Base-by-base conservation (phyloP, 1,140 invertebrate genomes). In the Chelonus insularis region DNA sequence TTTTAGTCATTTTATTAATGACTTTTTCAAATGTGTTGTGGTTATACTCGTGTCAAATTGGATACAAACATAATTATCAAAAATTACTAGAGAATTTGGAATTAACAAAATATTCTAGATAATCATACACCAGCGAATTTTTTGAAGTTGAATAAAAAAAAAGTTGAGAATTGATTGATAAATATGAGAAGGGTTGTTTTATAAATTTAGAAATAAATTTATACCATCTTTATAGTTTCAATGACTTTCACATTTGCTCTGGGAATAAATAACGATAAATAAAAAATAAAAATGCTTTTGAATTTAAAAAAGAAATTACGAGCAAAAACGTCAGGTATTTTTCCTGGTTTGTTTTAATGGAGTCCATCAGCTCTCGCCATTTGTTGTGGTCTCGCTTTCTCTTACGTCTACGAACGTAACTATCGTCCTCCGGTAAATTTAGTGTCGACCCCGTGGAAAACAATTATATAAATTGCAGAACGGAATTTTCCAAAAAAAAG, bases 381-480 rank as follows among this genome's bases (percentile, higher is more conserved):
- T 55, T 55, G 14, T 55, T 21, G 12, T 23, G 6, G n/a, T 23
- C 39, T 25, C 25, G 1, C 29, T 36, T n/a, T 36, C 47, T 34
- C 8, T 36, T 14, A 16, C 7, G 16, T 55, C 21, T 34, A 55
- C 20, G 48, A 45, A 12, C 37, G 55, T 54, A 25, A 29, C 23
- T 60, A 62, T 66, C 57, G 60, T 48, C 55, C 18, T 62, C 64
- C 62, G 67, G 64, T 37, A 72, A 75, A 80, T 80, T 80, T 80
- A 78, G 67, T 72, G 76, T 58, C 72, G 68, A 70, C 48, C 69
- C 72, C 66, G 69, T 55, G 75, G 72, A 77, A 80, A 80, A 80
- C 77, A 80, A 80, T 80, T 80, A 80, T 78, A 79, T 80, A 80
- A 78, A 80, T 80, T 80, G 71, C 69, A 57, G 57, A 58, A 47